Evolutionary conservation across 1,140 invertebrate genomes (phyloP), one percentile per base, ranked within the genome.

Genomic region (Eufriesea mexicana): DNA sequence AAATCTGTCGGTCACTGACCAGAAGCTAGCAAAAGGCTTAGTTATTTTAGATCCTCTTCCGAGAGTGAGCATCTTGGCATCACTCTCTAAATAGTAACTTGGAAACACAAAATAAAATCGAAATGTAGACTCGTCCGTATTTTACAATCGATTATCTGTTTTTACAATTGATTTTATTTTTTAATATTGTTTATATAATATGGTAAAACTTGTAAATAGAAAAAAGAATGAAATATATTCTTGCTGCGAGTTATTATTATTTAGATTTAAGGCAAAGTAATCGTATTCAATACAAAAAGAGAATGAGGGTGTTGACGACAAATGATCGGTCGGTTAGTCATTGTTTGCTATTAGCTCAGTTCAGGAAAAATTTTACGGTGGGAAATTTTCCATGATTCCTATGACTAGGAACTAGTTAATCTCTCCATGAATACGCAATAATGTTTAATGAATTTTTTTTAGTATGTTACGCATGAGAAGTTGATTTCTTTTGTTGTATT

Each of bases 1-100:
- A 87, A 81, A 87, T 42, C 28, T 55, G 45, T 71, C 87, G 87
- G 87, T 88, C 84, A 89, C 51, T 89, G 87, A 89, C 87, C 87
- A 89, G 79, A 75, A 75, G 72, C 25, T 54, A 62, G 61, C 72
- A 57, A 83, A 76, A 83, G 79, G 72, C 61, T 64, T 55, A 78
- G 78, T 54, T 89, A 89, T 89, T 89, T 89, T 89, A 72, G 87
- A 88, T 84, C 42, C 55, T 77, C 71, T 77, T 85, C 84, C 66
- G 66, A 83, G 75, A 79, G 74, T 28, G 82, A 70, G 70, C 35
- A 77, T 84, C 87, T 89, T 86, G 84, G 84, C 87, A 84, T 51
- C 55, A 70, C 64, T 84, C 84, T 88, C 87, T 80, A 89, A 86
- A 89, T 89, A 86, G 84, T 88, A 20, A 49, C 67, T 67, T 79